Base-by-base conservation (phyloP, 2,888 invertebrate species). In the Apomyelois bistriatella region DNA sequence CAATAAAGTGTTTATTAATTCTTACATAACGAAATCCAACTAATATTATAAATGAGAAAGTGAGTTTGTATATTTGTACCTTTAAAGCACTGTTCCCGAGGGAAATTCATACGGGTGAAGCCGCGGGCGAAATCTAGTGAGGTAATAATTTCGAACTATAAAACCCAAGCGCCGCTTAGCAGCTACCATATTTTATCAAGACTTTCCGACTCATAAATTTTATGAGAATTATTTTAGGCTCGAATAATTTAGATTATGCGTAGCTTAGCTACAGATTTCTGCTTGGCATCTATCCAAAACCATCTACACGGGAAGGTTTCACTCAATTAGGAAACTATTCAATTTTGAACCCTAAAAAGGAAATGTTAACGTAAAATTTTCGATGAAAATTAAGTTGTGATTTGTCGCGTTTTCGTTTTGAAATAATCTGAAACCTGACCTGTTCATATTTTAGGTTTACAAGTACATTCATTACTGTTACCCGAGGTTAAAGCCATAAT, bases 201-300 rank as follows among this genome's bases (percentile, higher is more conserved):
- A 48, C 38, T 41, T 58, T 59, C 57, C 61, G 55, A 50, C 1
- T 53, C 53, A 55, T 58, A 55, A 60, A 59, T 8, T 59, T 52
- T 54, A 52, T 13, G 48, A 53, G 53, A 58, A 55, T 57, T 55
- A 62, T 59, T 56, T 57, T 58, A 54, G 57, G 60, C 60, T 64
- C 54, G 57, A 56, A 60, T 62, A 60, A 60, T 59, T 61, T 57
- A 58, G 58, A 56, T 60, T 59, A 60, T 60, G 58, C 64, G 52
- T 55, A 52, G 64, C 58, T 64, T 65, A 62, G 65, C 60, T 66
- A 56, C 61, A 63, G 60, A 64, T 62, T 65, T 60, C 53, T 57
- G 56, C 46, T 57, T 65, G 66, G 66, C 66, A 55, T 55, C 53
- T 56, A 48, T 61, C 65, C 66, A 65, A 60, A 13, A 22, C 6